phyloP scores from a whole-genome alignment of 2,888 invertebrate species.

The Himalopsyche tibetana region DNA sequence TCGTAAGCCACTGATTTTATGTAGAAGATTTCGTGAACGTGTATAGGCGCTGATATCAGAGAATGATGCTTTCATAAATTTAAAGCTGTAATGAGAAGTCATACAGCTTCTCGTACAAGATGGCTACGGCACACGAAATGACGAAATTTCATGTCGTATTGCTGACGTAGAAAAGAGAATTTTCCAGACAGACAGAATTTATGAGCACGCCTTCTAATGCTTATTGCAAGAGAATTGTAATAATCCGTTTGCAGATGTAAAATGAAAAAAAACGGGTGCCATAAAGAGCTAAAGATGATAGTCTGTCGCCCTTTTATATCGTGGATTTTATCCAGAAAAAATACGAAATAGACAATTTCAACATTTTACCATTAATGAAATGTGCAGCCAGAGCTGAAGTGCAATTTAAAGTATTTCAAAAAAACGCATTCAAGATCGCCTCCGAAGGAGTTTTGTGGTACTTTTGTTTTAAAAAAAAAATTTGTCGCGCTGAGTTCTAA shows the following conservation, averaged over 20 bases:
- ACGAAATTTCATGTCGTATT: slow-evolving; percentile 7
- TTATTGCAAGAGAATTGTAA: slow-evolving; percentile 26
- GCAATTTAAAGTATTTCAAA: not conserved
- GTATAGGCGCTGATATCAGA: slow-evolving; percentile 39
- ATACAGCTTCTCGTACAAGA: not conserved
- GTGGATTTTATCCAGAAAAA: not conserved
- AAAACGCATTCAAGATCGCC: no score
- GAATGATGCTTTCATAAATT: slow-evolving; percentile 54
- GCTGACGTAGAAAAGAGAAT: not conserved
- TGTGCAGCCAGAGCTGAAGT: not conserved
- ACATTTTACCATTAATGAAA: not conserved
- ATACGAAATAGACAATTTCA: not conserved
- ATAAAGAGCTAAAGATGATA: not conserved
- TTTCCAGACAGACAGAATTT: slow-evolving; percentile 9
- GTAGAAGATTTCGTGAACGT: not conserved
- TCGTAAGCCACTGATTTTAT: not conserved
- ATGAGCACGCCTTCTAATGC: slow-evolving; percentile 17
- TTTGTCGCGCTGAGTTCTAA: no score
- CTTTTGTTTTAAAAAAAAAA: no score
- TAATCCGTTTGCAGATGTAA: not conserved
- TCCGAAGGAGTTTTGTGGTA: no score
- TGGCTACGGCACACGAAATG: not conserved
- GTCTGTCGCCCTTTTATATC: not conserved
- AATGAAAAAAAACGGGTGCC: not conserved
- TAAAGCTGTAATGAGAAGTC: slow-evolving; percentile 50